phyloP scores from a whole-genome alignment of 2,113 vertebrate genomes.

The Mustela lutreola region DNA sequence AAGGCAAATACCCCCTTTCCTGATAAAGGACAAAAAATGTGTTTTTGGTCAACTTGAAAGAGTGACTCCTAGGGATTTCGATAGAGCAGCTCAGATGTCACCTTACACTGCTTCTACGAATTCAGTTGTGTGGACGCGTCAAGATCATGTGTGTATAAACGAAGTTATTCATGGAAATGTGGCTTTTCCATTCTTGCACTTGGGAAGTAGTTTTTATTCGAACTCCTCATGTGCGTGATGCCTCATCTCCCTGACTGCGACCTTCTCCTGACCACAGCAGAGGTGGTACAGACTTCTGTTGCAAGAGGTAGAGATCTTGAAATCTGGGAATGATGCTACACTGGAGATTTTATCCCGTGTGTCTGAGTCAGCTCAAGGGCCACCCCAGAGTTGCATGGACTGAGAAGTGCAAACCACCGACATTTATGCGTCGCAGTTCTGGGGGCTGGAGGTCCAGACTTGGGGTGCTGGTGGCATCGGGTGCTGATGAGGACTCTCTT shows the following conservation, averaged over 20 bases:
- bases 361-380: background rate
- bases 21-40: background rate
- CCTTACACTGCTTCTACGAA: accelerated
- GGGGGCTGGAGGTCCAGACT: background rate
- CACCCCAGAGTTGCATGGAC: accelerated
- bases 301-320: background rate
- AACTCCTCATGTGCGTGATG: background rate
- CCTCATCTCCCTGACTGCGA: background rate
- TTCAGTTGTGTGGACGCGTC: background rate
- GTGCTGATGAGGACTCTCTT: background rate
- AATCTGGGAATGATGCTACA: accelerated
- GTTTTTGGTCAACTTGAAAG: background rate
- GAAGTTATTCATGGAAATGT: background rate
- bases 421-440: background rate
- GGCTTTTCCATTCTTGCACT: background rate
- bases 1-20: background rate
- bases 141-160: accelerated
- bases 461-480: too few species aligned
- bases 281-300: background rate
- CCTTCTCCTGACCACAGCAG: background rate
- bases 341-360: background rate
- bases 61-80: background rate
- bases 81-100: background rate
- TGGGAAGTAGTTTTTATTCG: background rate
- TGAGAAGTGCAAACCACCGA: background rate